These are phyloP conservation scores for Myiagra hebetior DNA, from an alignment of 2,113 vertebrate species.

Conservation along the genomic window DNA sequence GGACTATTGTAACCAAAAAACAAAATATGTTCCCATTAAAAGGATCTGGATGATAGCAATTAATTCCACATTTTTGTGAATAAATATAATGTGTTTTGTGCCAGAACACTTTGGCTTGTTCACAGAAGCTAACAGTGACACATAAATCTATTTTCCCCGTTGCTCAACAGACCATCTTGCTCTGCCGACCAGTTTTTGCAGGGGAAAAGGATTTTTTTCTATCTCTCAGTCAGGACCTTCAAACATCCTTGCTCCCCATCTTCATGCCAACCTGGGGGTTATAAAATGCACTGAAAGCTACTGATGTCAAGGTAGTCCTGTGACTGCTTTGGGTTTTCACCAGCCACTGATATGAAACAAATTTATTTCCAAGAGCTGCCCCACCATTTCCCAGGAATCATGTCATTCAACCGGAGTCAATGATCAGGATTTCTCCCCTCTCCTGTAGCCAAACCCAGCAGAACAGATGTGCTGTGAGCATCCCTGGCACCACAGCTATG, in stretches of 20 bases:
- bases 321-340: background rate
- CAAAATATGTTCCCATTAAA: slow-evolving; percentile 21
- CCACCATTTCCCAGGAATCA: background rate
- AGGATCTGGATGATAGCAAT: slow-evolving; percentile 38
- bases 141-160: slow-evolving; percentile 45
- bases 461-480: background rate
- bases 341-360: background rate
- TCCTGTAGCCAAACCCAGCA: background rate
- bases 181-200: background rate
- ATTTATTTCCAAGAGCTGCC: background rate
- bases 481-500: background rate
- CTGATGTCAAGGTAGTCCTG: background rate
- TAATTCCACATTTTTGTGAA: slow-evolving; percentile 57
- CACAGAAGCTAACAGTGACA: background rate
- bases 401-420: background rate
- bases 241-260: background rate
- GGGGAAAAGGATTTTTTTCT: background rate
- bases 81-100: slow-evolving; percentile 11
- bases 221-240: background rate
- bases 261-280: accelerated
- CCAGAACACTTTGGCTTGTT: slow-evolving; percentile 52
- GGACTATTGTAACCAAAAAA: slow-evolving; percentile 26
- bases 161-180: slow-evolving; percentile 26
- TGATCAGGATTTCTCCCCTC: background rate
- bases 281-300: background rate